Percentiles rank a stretch among this genome's conserved stretches.
Evolutionary conservation across 2,888 invertebrate species (phyloP).

Genomic region (Flabesymbios commensalis): DNA sequence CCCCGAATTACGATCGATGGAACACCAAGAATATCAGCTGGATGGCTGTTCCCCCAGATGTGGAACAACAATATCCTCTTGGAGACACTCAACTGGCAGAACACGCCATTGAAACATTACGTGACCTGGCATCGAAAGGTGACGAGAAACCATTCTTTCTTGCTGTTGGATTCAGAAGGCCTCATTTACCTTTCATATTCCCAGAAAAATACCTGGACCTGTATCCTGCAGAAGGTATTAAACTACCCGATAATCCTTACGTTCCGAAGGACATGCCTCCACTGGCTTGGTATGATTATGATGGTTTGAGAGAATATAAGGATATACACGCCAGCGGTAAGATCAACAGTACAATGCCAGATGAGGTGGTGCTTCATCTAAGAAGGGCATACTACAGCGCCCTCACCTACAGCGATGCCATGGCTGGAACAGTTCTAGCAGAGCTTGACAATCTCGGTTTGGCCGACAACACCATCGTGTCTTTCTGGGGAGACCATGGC

Average conservation of each 20-base stretch:
- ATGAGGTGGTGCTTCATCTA: neutral
- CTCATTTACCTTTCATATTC: constrained; percentile 36
- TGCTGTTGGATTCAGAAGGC: constrained; percentile 37
- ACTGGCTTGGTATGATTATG: constrained; percentile 38
- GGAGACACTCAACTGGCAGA: constrained; percentile 26
- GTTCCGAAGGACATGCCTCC: constrained; percentile 38
- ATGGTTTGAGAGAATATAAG: constrained; percentile 33
- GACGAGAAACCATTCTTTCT: constrained; percentile 32
- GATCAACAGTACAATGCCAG: neutral
- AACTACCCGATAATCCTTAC: constrained; percentile 37
- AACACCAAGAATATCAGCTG: constrained; percentile 27
- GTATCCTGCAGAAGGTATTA: constrained; percentile 20
- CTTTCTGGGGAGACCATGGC: constrained; percentile 24
- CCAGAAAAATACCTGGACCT: constrained; percentile 27
- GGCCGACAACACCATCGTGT: constrained; percentile 19
- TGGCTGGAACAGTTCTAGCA: constrained; percentile 14
- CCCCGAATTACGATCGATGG: constrained; percentile 17
- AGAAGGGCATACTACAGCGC: constrained; percentile 22
- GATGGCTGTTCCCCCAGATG: constrained; percentile 33
- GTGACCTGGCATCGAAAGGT: constrained; percentile 9
- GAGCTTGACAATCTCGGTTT: constrained; percentile 14
- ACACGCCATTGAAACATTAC: constrained; percentile 21
- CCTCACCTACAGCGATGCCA: constrained; percentile 10
- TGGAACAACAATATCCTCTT: constrained; percentile 15
- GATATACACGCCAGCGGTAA: constrained; percentile 35